Evolutionary conservation across 2,797 vertebrate genomes (phyloP).

Genomic region (Karalla daura): DNA sequence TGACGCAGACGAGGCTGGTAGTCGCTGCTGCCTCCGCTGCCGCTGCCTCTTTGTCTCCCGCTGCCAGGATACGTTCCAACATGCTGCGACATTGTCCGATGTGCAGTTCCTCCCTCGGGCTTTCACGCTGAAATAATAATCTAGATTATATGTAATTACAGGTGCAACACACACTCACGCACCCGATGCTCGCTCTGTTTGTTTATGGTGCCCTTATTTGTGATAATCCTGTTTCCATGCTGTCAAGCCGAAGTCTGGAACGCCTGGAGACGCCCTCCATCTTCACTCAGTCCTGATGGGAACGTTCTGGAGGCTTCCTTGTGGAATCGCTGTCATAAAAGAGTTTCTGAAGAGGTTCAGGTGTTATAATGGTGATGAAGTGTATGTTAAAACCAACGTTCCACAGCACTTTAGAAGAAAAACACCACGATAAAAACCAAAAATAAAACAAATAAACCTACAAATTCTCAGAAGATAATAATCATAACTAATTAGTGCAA

Average conservation of each 20-base stretch:
- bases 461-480: too few relatives aligned
- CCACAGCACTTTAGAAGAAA: too few relatives aligned
- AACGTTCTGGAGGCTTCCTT: not conserved
- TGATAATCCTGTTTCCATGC: not conserved
- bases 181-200: not conserved
- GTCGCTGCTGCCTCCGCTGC: not conserved
- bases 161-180: too few relatives aligned
- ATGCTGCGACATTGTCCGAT: conserved; percentile 3
- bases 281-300: not conserved
- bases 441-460: too few relatives aligned
- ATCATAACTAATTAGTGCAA: too few relatives aligned
- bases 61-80: conserved; percentile 6
- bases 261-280: not conserved
- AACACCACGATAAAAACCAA: too few relatives aligned
- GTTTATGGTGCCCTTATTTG: not conserved
- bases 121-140: conserved; percentile 5
- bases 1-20: conserved; percentile 17
- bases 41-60: not conserved
- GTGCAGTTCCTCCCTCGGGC: conserved; percentile 6
- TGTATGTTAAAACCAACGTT: too few relatives aligned
- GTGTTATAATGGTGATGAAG: too few relatives aligned
- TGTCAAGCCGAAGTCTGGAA: not conserved
- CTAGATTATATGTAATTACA: conserved; percentile 3
- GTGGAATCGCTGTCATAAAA: not conserved
- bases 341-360: too few relatives aligned